Conservation (phyloP, 2,888 invertebrate genomes). For the Gisinianus flammeolus region DNA sequence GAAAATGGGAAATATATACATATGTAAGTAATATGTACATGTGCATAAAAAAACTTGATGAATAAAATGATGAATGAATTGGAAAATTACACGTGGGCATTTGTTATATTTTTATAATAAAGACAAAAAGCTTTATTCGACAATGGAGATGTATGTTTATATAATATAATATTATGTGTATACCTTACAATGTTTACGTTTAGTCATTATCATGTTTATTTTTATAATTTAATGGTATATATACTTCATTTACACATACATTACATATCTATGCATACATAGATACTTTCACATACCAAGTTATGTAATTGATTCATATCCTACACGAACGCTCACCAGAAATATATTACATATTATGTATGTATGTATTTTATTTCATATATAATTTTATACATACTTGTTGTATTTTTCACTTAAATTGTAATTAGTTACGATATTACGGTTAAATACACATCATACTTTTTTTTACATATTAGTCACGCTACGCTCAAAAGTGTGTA, state of each 20-base stretch:
- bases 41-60: too few species aligned
- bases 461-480: too few species aligned
- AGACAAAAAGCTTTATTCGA: slow-evolving; percentile 63
- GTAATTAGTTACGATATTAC: too few species aligned
- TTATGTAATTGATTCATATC: too few species aligned
- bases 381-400: too few species aligned
- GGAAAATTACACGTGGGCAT: too few species aligned
- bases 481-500: too few species aligned
- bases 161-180: background rate
- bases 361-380: background rate
- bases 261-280: background rate
- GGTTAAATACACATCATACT: too few species aligned
- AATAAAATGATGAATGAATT: too few species aligned
- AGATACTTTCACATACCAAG: background rate
- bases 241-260: background rate
- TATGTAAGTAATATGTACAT: too few species aligned
- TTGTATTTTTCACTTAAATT: too few species aligned
- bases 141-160: slow-evolving; percentile 60
- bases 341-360: background rate
- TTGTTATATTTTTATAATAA: slow-evolving; percentile 55
- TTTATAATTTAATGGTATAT: background rate
- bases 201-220: background rate
- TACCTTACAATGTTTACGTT: slow-evolving; percentile 6
- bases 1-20: background rate
- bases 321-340: background rate